Base-by-base conservation (phyloP, 2,113 vertebrate species). In the Pelvicachromis taeniatus region DNA sequence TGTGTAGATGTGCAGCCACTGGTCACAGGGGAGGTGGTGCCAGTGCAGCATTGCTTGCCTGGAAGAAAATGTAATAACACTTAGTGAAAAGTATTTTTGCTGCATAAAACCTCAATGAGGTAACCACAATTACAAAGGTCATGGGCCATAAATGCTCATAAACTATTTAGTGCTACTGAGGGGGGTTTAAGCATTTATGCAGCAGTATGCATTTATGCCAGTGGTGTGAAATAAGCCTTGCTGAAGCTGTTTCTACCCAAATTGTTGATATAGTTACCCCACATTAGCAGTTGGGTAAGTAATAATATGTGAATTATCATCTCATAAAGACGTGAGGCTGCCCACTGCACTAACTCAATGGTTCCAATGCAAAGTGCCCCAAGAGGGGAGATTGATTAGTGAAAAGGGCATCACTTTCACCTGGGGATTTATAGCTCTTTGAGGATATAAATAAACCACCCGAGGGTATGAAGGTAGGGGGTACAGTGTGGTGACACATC, bases 401-500 rank as follows among this genome's bases (percentile, higher is more conserved):
- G 87, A 91, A 95, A 95, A 95, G 94, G 95, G 93, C 93, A 95
- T 87, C 85, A 89, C 91, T 93, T 92, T 94, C 93, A 94, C 93
- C 91, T 93, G 89, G 82, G 85, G 92, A 94, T 94, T 94, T 93
- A 93, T 92, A 29, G 87, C 89, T 89, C 84, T 90, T 94, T 91
- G 88, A 88, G 90, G 93, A 78, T 95, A 94, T 93, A 91, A 95
- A 96, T 94, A 95, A 93, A 91, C 83, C 86, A 85, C 79, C 84
- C 42, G 88, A 83, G 89, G 85, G 61, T 86, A 89, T 82, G 78
- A 68, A 92, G 78, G 92, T 85, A 84, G 84, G 85, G 79, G 81
- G 88, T 82, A 90, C 16, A 73, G 68, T 86, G 87, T 88, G 86
- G 84, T 58, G 88, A 92, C 91, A 93, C 87, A 89, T 92, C 79